A percentile compares a stretch with the other conserved stretches of the same genome.
These are phyloP conservation scores for Metellina segmentata DNA, from an alignment of 2,888 invertebrate genomes.

Conservation along the genomic window DNA sequence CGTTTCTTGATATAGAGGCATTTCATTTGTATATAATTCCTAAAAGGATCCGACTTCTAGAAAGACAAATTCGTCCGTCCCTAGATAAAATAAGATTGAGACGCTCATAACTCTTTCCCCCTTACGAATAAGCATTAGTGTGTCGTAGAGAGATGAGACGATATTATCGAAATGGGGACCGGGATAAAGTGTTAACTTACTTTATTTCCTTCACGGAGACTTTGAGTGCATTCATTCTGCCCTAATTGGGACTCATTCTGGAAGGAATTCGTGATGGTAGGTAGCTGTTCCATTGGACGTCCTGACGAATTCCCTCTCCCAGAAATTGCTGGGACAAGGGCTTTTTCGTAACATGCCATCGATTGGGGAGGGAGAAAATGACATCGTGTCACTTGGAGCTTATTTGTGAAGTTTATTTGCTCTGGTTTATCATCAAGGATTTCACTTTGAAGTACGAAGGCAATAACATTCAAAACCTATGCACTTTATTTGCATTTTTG, in stretches of 20 bases:
- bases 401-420: neutral
- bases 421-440: too few species aligned
- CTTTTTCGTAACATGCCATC: neutral
- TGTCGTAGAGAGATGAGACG: neutral
- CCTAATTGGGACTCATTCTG: constrained; percentile 7
- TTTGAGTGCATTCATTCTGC: neutral
- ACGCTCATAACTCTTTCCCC: neutral
- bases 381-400: neutral
- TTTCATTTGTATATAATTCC: neutral
- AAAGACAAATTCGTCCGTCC: neutral
- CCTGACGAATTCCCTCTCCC: neutral
- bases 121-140: neutral
- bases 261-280: neutral
- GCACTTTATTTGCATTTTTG: too few species aligned
- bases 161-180: neutral
- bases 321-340: neutral
- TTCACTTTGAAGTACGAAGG: too few species aligned
- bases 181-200: constrained; percentile 17
- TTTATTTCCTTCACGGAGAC: neutral
- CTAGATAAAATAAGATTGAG: neutral
- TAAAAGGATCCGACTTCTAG: neutral
- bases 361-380: neutral
- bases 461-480: too few species aligned
- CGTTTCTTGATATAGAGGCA: neutral
- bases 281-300: neutral